Base-by-base conservation (phyloP, 2,888 invertebrate species). In the Synergus japonicus region DNA sequence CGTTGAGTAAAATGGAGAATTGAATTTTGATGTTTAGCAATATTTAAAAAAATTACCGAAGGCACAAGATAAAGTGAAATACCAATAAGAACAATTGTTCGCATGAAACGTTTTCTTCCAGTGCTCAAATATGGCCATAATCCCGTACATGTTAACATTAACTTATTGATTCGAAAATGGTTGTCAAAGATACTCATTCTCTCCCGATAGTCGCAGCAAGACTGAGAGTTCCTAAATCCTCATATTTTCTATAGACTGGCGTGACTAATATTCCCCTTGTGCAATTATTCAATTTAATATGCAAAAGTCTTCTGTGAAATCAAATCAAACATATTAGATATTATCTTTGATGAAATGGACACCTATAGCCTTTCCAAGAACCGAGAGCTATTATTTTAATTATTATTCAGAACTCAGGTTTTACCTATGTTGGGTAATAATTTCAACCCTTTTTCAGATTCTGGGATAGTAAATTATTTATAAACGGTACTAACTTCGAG, bases 81-180 rank as follows among this genome's bases (percentile, higher is more conserved):
- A 10, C 10, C 22, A 18, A 60, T 43, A 37, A 37, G 46, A n/a
- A 76, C 15, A 29, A 63, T 8, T 1, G 44, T 64, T 76, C 64
- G 60, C 18, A 44, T 60, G 1, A 76, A 41, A 37, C 15, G 3
- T 76, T 76, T 64, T 15, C 13, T 41, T 4, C 18, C 18, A 41
- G 9, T 10, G 43, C 43, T 60, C 4, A 44, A 46, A 43, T 41
- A 60, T 13, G 76, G 64, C 64, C 64, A 63, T 49, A 73, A 49
- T 73, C 69, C 69, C 8, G 49, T 49, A 10, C 46, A 29, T 13
- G 69, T 15, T 29, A 73, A 22, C 9, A 73, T 37, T 10, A 73
- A 73, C 37, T 73, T 73, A 37, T 73, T 73, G 69, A 73, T 73
- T 29, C 46, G 46, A 73, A 73, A 73, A 37, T 15, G 37, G 29